Evolutionary conservation across 2,113 vertebrate genomes (phyloP).

Genomic region (Nannobrachium achirus): DNA sequence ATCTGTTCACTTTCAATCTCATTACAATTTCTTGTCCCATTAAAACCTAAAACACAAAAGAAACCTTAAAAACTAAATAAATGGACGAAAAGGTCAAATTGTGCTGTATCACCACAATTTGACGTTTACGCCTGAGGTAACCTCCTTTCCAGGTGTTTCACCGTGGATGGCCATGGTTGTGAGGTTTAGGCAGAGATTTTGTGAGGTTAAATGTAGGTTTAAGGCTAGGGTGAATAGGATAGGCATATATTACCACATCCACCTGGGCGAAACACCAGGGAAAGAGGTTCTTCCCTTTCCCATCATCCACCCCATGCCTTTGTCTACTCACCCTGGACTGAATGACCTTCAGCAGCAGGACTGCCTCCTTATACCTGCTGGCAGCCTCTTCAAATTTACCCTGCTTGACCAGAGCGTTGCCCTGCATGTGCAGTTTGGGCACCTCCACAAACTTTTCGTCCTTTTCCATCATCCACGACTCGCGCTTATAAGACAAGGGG

Average conservation of each 20-base stretch:
- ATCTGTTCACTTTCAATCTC: too few relatives aligned
- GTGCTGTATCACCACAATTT: too few relatives aligned
- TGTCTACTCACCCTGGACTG: conserved; percentile 83
- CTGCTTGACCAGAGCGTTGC: conserved; percentile 83
- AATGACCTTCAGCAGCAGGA: conserved; percentile 86
- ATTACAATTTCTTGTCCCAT: too few relatives aligned
- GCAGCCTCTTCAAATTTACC: conserved; percentile 79
- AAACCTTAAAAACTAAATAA: conserved; percentile 16
- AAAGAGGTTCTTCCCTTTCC: not conserved
- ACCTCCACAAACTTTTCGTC: conserved; percentile 86
- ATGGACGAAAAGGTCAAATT: too few relatives aligned
- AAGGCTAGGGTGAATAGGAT: too few relatives aligned
- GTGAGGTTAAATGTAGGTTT: too few relatives aligned
- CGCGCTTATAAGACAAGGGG: conserved; percentile 84
- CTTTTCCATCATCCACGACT: conserved; percentile 91
- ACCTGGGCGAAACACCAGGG: too few relatives aligned
- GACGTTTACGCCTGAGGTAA: too few relatives aligned
- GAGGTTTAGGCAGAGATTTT: too few relatives aligned
- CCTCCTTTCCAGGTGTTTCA: too few relatives aligned
- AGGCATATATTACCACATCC: too few relatives aligned
- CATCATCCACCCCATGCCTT: not conserved
- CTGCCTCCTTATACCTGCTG: conserved; percentile 86
- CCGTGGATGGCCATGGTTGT: too few relatives aligned
- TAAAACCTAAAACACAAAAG: conserved; percentile 39
- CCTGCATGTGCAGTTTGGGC: conserved; percentile 83